Percentiles rank a stretch among this genome's conserved stretches.
Conservation (phyloP, 2,888 invertebrate genomes). For the Crematogaster levior region DNA sequence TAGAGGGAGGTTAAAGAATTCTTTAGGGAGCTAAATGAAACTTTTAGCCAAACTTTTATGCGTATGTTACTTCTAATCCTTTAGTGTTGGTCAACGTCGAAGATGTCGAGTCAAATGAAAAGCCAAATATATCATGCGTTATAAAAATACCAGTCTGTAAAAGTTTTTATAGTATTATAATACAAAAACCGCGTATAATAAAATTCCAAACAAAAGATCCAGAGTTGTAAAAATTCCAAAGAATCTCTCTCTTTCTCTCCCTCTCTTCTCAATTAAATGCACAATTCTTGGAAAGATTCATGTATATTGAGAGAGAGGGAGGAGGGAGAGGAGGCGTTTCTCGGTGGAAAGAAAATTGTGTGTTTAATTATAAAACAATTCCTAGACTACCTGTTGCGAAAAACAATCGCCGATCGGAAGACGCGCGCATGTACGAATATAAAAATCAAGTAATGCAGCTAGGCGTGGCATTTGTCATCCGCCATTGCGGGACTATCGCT, state of each 20-base stretch:
- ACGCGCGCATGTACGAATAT: conserved; percentile 7
- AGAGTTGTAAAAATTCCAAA: background rate
- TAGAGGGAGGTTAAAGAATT: background rate
- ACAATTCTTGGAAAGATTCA: background rate
- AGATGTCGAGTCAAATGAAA: background rate
- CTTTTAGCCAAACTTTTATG: background rate
- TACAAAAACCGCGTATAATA: background rate
- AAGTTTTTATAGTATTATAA: background rate
- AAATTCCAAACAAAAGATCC: background rate
- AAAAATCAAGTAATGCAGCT: conserved; percentile 25
- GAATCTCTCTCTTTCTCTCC: background rate
- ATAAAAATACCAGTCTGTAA: background rate
- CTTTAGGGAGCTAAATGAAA: background rate
- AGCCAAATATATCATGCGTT: background rate
- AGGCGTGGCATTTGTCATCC: conserved; percentile 6
- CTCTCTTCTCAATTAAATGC: background rate
- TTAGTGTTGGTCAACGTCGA: background rate
- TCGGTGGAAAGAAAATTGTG: background rate
- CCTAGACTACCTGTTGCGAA: background rate
- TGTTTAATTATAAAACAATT: conserved; percentile 6
- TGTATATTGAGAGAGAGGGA: background rate
- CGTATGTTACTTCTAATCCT: background rate
- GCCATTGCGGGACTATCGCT: conserved; percentile 7
- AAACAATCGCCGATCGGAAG: conserved; percentile 7
- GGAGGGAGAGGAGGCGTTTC: background rate